phyloP scores from a whole-genome alignment of 2,888 invertebrate species.

The Octonoba sinensis region DNA sequence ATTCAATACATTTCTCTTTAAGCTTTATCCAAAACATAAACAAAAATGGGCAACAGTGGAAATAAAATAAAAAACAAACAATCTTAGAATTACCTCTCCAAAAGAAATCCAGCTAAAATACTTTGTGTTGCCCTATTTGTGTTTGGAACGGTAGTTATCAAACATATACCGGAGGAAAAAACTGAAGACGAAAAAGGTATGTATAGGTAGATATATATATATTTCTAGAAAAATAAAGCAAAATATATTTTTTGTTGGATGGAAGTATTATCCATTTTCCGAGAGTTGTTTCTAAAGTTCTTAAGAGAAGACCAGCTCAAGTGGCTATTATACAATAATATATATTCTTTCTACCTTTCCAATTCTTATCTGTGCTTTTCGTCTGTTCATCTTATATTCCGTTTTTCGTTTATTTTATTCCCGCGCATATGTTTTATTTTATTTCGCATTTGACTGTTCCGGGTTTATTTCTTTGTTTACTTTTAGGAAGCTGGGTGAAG shows the following conservation, averaged over 20 bases:
- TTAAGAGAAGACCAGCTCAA: conserved; percentile 6
- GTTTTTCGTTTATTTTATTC: background rate
- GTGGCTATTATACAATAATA: conserved; percentile 43
- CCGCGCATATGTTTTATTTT: conserved; percentile 16
- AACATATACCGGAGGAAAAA: no score
- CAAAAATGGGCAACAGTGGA: no score
- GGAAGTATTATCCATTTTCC: conserved; percentile 41
- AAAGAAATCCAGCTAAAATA: no score
- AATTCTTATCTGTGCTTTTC: conserved; percentile 9
- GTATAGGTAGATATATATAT: conserved; percentile 1
- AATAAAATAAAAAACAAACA: no score
- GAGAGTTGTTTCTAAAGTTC: conserved; percentile 14
- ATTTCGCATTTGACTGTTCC: conserved; percentile 13
- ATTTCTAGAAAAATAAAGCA: background rate
- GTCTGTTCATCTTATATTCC: conserved; percentile 2
- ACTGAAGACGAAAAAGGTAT: background rate
- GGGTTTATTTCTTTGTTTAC: conserved; percentile 26
- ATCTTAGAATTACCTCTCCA: no score
- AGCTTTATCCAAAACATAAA: no score
- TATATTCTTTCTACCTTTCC: conserved; percentile 21
- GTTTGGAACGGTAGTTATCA: no score
- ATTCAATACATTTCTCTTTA: conserved; percentile 10
- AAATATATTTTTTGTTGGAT: background rate
- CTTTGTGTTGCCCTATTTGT: no score
- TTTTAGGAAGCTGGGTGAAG: conserved; percentile 33